A percentile compares a stretch with the other conserved stretches of the same genome.
These are phyloP conservation scores for Catocala fraxini DNA, from an alignment of 2,888 invertebrate species.

Conservation along the genomic window DNA sequence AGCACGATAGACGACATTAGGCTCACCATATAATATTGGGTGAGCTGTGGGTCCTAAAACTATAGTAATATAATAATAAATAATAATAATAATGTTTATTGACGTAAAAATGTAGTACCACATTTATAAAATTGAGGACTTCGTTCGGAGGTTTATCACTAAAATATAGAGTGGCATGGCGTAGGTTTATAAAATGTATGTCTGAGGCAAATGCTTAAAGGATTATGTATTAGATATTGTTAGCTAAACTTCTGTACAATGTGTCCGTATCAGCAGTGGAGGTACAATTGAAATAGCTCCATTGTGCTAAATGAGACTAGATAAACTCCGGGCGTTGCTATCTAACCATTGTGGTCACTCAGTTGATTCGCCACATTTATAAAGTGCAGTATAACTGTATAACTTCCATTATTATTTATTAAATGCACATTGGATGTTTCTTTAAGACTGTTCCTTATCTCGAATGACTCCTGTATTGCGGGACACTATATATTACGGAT, in stretches of 20 bases:
- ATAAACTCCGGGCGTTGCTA: conserved; percentile 39
- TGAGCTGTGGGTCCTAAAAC: too few relatives aligned
- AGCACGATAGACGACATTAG: too few relatives aligned
- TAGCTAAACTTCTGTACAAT: conserved; percentile 1
- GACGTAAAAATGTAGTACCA: too few relatives aligned
- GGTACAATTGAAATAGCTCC: conserved; percentile 56
- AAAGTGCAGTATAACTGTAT: not conserved
- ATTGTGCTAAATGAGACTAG: conserved; percentile 59
- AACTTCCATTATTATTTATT: not conserved
- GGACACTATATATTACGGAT: too few relatives aligned
- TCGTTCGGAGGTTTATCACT: not conserved
- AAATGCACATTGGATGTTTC: not conserved
- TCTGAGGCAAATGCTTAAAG: too few relatives aligned
- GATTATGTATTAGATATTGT: not conserved
- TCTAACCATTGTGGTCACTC: conserved; percentile 35
- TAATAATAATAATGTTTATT: too few relatives aligned
- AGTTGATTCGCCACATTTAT: conserved; percentile 1
- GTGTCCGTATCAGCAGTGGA: conserved; percentile 23
- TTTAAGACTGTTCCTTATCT: not conserved
- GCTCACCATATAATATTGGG: too few relatives aligned
- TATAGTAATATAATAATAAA: too few relatives aligned
- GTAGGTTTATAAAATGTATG: too few relatives aligned
- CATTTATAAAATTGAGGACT: too few relatives aligned
- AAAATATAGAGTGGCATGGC: not conserved
- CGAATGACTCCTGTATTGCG: too few relatives aligned